A percentile compares a stretch with the other conserved stretches of the same genome.
phyloP scores from a whole-genome alignment of 2,797 vertebrate genomes.

The Glyptemys insculpta region DNA sequence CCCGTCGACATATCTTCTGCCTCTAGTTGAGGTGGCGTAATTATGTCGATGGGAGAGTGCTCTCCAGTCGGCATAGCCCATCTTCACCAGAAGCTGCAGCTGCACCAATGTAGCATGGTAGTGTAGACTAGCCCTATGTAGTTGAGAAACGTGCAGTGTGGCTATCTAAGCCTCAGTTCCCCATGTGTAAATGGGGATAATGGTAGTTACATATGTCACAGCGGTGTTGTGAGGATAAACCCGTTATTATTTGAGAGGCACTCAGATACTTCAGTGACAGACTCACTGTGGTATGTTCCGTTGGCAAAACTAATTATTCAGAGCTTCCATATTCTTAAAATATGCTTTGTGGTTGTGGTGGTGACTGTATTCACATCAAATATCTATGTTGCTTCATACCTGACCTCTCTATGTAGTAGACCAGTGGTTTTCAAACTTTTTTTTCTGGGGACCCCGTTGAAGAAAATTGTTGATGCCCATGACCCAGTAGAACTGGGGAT shows the following conservation, averaged over 20 bases:
- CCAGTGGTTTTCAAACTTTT: not conserved
- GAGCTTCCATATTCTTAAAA: not conserved
- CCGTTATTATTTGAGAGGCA: not conserved
- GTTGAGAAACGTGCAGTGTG: not conserved
- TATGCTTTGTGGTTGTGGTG: accelerated
- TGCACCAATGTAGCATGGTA: no score
- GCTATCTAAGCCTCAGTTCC: not conserved
- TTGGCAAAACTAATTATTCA: not conserved
- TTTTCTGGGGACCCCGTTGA: no score
- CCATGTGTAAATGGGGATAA: not conserved
- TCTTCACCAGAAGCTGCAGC: no score
- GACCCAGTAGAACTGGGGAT: no score
- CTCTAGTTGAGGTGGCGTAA: no score
- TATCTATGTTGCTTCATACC: not conserved
- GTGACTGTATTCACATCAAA: not conserved
- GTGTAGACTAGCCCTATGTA: no score
- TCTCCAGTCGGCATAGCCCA: no score
- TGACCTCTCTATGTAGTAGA: not conserved
- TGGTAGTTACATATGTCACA: not conserved
- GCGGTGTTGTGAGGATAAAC: not conserved
- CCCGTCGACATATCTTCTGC: no score
- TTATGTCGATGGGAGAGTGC: no score
- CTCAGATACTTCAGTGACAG: accelerated
- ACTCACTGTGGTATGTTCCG: not conserved
- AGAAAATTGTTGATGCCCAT: no score